These are phyloP conservation scores for Streblospio benedicti DNA, from an alignment of 1,140 invertebrate species.

Conservation along the genomic window DNA sequence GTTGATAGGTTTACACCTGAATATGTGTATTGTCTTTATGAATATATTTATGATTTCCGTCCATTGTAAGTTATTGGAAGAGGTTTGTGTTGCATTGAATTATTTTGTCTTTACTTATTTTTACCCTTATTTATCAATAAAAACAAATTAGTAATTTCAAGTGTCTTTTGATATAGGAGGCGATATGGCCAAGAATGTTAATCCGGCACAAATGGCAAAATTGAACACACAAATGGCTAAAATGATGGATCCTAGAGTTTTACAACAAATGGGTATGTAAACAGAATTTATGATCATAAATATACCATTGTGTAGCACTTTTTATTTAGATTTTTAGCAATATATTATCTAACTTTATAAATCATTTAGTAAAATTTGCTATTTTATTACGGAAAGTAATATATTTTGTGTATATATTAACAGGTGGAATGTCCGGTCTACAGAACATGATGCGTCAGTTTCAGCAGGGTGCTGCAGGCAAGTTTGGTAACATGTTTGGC, in stretches of 20 bases:
- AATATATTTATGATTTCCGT: not conserved
- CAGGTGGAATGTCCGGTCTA: slow-evolving; percentile 88
- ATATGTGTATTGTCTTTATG: not conserved
- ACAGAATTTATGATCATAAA: slow-evolving; percentile 2
- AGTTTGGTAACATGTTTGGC: slow-evolving; percentile 15
- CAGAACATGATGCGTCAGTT: slow-evolving; percentile 98
- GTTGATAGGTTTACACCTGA: not conserved
- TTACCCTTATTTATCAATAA: not conserved
- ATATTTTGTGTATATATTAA: slow-evolving; percentile 29
- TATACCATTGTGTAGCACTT: not conserved
- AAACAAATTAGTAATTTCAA: not conserved
- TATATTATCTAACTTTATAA: not conserved
- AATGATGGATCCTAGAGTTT: slow-evolving; percentile 97
- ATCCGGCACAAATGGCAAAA: slow-evolving; percentile 95
- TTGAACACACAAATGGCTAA: slow-evolving; percentile 99
- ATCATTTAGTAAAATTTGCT: not conserved
- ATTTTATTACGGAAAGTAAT: not conserved
- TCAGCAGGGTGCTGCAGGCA: slow-evolving; percentile 49
- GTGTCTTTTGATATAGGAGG: slow-evolving; percentile 57
- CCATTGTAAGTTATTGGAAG: not conserved
- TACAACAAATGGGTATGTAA: slow-evolving; percentile 78
- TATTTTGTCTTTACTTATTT: too few species aligned
- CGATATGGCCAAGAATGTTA: slow-evolving; percentile 97
- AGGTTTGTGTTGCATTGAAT: too few species aligned
- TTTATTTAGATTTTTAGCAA: not conserved